These are phyloP conservation scores for Gouania willdenowi DNA, from an alignment of 2,797 vertebrate species.

Conservation along the genomic window DNA sequence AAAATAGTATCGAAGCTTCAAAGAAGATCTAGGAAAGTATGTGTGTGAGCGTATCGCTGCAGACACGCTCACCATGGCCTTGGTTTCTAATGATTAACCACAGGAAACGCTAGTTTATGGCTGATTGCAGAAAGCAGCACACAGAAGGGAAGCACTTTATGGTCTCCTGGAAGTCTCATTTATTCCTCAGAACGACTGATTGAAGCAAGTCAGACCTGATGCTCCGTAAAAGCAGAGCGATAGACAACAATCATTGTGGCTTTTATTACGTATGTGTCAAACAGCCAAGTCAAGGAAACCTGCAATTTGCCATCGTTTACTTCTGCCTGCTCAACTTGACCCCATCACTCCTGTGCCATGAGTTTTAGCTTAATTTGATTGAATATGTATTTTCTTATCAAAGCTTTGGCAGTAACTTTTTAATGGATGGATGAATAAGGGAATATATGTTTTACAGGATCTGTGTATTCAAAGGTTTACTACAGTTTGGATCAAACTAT, in stretches of 20 bases:
- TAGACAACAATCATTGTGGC: neutral
- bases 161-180: slow-evolving; percentile 32
- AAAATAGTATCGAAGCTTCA: too few species aligned
- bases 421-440: too few species aligned
- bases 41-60: neutral
- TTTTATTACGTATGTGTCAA: slow-evolving; percentile 5
- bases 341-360: neutral
- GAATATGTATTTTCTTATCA: too few species aligned
- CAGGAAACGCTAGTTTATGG: slow-evolving; percentile 22
- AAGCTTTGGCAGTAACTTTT: too few species aligned
- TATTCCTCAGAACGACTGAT: slow-evolving; percentile 34
- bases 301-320: slow-evolving; percentile 4
- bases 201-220: slow-evolving; percentile 27
- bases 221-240: slow-evolving; percentile 10
- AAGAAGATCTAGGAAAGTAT: neutral
- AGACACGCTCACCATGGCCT: slow-evolving; percentile 2
- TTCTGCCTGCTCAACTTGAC: neutral
- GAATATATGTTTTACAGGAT: too few species aligned
- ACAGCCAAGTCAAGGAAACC: slow-evolving; percentile 4
- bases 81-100: slow-evolving; percentile 30
- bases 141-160: slow-evolving; percentile 33
- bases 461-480: too few species aligned
- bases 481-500: too few species aligned
- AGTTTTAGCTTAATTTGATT: too few species aligned
- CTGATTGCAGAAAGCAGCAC: slow-evolving; percentile 51